These are phyloP conservation scores for Aldrovandia affinis DNA, from an alignment of 2,797 vertebrate genomes.

Conservation along the genomic window DNA sequence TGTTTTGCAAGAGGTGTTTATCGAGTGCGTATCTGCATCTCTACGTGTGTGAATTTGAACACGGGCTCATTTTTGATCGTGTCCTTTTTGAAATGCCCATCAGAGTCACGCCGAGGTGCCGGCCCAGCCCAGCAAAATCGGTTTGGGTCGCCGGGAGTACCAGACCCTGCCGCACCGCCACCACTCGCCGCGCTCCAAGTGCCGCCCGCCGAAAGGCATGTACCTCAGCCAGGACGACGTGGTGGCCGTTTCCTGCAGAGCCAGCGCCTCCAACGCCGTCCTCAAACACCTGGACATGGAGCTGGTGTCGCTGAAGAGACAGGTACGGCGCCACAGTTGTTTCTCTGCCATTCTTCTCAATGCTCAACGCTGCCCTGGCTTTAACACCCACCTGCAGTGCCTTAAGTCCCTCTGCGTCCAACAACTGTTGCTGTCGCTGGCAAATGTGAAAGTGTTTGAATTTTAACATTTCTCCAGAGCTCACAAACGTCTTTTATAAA, in stretches of 20 bases:
- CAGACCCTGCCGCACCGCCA: conserved; percentile 94
- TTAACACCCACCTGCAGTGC: too few species aligned
- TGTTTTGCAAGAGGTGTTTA: too few species aligned
- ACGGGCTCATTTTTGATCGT: neutral
- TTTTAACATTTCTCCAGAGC: too few species aligned
- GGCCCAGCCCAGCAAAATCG: conserved; percentile 83
- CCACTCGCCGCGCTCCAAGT: conserved; percentile 92
- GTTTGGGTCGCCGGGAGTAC: conserved; percentile 89
- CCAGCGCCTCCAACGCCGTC: conserved; percentile 90
- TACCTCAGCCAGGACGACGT: conserved; percentile 96
- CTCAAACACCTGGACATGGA: conserved; percentile 97
- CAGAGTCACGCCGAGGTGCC: conserved; percentile 80
- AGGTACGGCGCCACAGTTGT: too few species aligned
- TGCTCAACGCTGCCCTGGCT: too few species aligned
- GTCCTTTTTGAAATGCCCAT: conserved; percentile 38
- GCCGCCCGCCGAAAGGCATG: conserved; percentile 97
- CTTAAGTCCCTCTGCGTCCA: too few species aligned
- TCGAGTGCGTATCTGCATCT: too few species aligned
- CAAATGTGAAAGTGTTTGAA: too few species aligned
- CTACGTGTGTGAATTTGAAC: too few species aligned
- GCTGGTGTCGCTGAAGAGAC: conserved; percentile 95
- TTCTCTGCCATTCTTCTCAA: too few species aligned
- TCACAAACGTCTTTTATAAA: too few species aligned
- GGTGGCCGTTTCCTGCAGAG: conserved; percentile 92
- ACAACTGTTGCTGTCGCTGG: too few species aligned